phyloP scores from a whole-genome alignment of 2,888 invertebrate genomes.

The Syritta pipiens region DNA sequence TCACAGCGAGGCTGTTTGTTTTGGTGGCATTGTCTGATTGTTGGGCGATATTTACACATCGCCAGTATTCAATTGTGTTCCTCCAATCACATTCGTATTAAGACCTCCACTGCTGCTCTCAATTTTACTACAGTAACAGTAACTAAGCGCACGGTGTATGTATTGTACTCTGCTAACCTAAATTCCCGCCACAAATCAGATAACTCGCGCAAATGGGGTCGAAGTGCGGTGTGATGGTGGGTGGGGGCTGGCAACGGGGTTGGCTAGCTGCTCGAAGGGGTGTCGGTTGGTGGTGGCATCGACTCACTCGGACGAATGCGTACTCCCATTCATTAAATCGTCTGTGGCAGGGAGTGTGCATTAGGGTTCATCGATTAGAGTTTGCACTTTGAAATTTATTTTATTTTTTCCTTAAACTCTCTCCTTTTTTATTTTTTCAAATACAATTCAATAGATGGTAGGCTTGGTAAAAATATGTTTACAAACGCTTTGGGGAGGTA shows the following conservation, averaged over 20 bases:
- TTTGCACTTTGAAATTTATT: slow-evolving; percentile 30
- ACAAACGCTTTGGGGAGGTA: background rate
- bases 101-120: slow-evolving; percentile 52
- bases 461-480: slow-evolving; percentile 41
- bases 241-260: slow-evolving; percentile 5
- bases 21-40: slow-evolving; percentile 58
- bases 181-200: slow-evolving; percentile 65
- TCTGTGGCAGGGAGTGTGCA: slow-evolving; percentile 58
- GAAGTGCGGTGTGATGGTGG: too few species aligned
- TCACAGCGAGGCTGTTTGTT: background rate
- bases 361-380: slow-evolving; percentile 57
- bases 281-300: slow-evolving; percentile 18
- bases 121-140: slow-evolving; percentile 62
- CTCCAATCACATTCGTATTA: slow-evolving; percentile 67
- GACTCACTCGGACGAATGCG: slow-evolving; percentile 61
- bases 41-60: slow-evolving; percentile 57
- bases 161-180: slow-evolving; percentile 57
- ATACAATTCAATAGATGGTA: too few species aligned
- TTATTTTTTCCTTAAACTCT: background rate
- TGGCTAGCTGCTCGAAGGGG: background rate
- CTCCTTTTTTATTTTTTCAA: background rate
- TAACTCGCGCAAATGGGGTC: slow-evolving; percentile 58
- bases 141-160: slow-evolving; percentile 23
- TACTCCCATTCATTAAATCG: slow-evolving; percentile 64
- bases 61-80: slow-evolving; percentile 56